A percentile compares a stretch with the other conserved stretches of the same genome.
Conservation (phyloP, 2,797 vertebrate genomes). For the Halcyon smyrnensis region DNA sequence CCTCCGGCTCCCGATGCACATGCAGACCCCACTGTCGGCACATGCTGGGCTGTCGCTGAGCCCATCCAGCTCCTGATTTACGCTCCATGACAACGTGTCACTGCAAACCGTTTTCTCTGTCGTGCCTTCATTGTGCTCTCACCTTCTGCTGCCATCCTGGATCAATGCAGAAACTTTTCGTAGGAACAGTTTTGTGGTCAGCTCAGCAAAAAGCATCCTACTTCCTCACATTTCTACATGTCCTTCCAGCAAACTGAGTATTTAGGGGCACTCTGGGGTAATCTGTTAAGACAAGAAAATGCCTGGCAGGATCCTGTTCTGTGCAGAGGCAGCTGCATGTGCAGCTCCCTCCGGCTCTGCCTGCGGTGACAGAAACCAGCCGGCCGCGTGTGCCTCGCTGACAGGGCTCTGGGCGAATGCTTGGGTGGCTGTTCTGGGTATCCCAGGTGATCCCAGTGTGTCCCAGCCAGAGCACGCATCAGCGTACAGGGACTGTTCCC, state of each 20-base stretch:
- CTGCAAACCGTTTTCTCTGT: neutral
- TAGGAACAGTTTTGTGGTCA: neutral
- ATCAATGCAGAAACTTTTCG: neutral
- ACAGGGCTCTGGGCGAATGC: neutral
- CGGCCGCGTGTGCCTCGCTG: neutral
- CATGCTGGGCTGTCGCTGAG: neutral
- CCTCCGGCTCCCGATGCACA: neutral
- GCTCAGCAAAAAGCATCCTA: neutral
- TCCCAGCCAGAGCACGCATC: neutral
- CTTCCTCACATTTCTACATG: neutral
- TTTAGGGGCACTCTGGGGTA: neutral
- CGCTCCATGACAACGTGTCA: neutral
- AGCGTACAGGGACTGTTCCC: fast-evolving
- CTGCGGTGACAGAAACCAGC: neutral
- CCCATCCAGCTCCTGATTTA: neutral
- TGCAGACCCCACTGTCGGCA: neutral
- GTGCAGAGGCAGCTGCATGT: neutral
- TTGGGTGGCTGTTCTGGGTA: neutral
- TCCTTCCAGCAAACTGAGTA: neutral
- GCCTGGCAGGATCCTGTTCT: neutral
- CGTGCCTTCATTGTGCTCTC: neutral
- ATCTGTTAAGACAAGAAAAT: constrained; percentile 11
- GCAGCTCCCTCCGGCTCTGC: neutral
- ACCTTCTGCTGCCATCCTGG: neutral
- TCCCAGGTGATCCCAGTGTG: neutral